phyloP scores from a whole-genome alignment of 2,113 vertebrate genomes.

The Spea bombifrons region DNA sequence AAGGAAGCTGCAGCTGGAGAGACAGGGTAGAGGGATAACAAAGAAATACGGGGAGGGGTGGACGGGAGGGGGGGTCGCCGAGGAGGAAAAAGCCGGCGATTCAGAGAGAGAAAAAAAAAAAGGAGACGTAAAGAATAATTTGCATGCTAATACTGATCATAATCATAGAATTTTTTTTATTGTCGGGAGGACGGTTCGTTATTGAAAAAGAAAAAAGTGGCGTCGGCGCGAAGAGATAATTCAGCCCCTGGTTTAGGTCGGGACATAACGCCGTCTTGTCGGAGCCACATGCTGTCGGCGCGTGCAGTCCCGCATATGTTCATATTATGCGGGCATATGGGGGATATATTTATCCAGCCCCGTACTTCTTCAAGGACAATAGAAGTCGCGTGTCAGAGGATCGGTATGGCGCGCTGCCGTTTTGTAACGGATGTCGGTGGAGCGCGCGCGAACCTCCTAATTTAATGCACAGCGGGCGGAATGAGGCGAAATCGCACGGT shows the following conservation, averaged over 20 bases:
- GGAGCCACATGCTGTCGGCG: slow-evolving; percentile 19
- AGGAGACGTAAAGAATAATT: slow-evolving; percentile 1
- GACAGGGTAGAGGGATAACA: slow-evolving; percentile 17
- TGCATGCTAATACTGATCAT: slow-evolving; percentile 19
- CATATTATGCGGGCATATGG: background rate
- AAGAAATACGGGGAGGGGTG: slow-evolving; percentile 7
- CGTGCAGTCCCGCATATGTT: slow-evolving; percentile 11
- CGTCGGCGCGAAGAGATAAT: no score
- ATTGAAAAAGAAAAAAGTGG: no score
- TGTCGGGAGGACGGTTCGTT: no score
- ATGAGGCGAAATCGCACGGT: slow-evolving; percentile 2
- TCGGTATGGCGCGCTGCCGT: background rate
- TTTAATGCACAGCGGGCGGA: slow-evolving; percentile 14
- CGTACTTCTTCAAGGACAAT: slow-evolving; percentile 13
- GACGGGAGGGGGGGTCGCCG: background rate
- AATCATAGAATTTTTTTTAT: background rate
- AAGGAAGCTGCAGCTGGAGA: slow-evolving; percentile 30
- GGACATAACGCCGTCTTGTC: background rate
- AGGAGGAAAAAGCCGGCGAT: slow-evolving; percentile 17
- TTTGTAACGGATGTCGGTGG: slow-evolving; percentile 13
- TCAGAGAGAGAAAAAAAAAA: background rate
- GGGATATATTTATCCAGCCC: slow-evolving; percentile 1
- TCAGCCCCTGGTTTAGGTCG: background rate
- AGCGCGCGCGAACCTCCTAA: slow-evolving; percentile 13
- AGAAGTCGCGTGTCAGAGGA: background rate